A percentile compares a stretch with the other conserved stretches of the same genome.
phyloP scores from a whole-genome alignment of 2,797 vertebrate genomes.

The Alca torda region DNA sequence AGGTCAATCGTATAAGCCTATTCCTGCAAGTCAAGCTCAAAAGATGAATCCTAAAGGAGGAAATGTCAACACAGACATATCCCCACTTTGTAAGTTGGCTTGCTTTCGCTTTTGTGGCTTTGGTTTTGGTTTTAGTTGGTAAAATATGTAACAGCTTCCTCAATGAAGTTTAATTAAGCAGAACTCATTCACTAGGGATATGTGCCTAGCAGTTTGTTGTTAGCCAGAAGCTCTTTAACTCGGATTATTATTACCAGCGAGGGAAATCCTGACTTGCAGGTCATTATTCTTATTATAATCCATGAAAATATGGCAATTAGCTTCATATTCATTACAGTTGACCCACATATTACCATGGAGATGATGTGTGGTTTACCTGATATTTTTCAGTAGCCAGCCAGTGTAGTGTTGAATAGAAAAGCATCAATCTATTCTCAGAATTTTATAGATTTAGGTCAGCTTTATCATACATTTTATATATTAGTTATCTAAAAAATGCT shows the following conservation, averaged over 20 bases:
- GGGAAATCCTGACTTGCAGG: conserved; percentile 45
- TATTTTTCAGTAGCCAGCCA: not conserved
- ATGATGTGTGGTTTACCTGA: not conserved
- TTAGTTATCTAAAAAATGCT: not conserved
- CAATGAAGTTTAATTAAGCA: conserved; percentile 32
- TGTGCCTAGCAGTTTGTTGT: conserved; percentile 1
- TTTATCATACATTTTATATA: not conserved
- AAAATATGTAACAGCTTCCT: not conserved
- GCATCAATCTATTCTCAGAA: not conserved
- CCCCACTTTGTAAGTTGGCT: conserved; percentile 84
- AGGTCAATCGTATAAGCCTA: conserved; percentile 93
- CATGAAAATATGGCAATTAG: conserved; percentile 44
- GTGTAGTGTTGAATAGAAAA: conserved; percentile 1
- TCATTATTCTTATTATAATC: conserved; percentile 58
- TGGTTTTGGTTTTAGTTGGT: not conserved
- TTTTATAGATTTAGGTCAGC: not conserved
- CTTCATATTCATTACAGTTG: conserved; percentile 34
- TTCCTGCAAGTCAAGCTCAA: conserved; percentile 84
- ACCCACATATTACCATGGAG: conserved; percentile 47
- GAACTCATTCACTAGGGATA: conserved; percentile 15
- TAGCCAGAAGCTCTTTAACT: conserved; percentile 28
- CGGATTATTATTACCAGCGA: conserved; percentile 1
- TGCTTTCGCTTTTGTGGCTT: not conserved
- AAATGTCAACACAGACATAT: conserved; percentile 77
- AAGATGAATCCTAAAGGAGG: conserved; percentile 84